phyloP scores from a whole-genome alignment of 2,797 vertebrate species.

The Crenichthys baileyi region DNA sequence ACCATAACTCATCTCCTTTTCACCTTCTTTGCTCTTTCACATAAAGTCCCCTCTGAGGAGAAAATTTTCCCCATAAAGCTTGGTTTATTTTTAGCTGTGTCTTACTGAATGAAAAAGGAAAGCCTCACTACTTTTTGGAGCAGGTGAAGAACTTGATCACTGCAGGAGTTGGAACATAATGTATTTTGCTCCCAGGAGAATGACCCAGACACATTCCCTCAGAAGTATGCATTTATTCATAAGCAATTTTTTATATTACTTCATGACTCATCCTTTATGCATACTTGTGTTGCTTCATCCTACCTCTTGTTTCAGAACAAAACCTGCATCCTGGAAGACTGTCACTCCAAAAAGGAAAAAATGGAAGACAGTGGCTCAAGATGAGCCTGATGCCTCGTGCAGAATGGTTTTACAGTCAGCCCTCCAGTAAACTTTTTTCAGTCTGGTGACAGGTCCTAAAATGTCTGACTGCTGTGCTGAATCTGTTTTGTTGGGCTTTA shows the following conservation, averaged over 20 bases:
- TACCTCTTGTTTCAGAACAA: slow-evolving; percentile 22
- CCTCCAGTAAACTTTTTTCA: slow-evolving; percentile 30
- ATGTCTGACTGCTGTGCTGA: not conserved
- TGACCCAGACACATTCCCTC: not conserved
- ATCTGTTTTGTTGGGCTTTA: slow-evolving; percentile 35
- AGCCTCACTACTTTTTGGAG: not conserved
- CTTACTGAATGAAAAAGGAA: not conserved
- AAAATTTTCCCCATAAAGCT: not conserved
- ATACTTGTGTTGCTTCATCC: slow-evolving; percentile 13
- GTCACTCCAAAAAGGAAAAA: slow-evolving; percentile 23
- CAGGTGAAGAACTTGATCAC: not conserved
- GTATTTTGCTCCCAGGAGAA: slow-evolving; percentile 16
- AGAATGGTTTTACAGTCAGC: slow-evolving; percentile 24
- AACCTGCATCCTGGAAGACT: slow-evolving; percentile 18
- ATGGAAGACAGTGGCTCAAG: slow-evolving; percentile 18
- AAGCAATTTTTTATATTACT: slow-evolving; percentile 38
- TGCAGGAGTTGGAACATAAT: not conserved
- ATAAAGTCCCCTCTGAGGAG: slow-evolving; percentile 13
- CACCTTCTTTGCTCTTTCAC: slow-evolving; percentile 56
- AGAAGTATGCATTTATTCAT: slow-evolving; percentile 24
- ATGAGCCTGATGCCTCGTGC: slow-evolving; percentile 21
- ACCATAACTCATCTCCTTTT: slow-evolving; percentile 48
- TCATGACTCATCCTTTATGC: slow-evolving; percentile 55
- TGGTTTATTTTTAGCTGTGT: slow-evolving; percentile 1
- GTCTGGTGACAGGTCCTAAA: not conserved